These are phyloP conservation scores for Drosophila burlai DNA, from an alignment of 1,140 invertebrate genomes.

Conservation along the genomic window DNA sequence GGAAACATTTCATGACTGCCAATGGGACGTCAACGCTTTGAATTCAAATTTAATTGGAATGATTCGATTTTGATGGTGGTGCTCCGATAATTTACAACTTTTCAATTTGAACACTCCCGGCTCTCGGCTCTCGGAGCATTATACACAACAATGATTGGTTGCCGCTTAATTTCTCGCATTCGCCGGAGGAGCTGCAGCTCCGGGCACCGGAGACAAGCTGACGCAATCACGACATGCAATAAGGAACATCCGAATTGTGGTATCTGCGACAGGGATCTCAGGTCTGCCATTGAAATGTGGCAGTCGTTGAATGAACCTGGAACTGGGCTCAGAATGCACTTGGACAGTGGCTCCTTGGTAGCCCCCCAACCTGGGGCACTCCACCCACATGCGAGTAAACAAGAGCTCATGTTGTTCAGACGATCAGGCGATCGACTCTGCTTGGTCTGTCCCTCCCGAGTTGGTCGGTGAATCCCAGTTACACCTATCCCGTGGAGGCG, in stretches of 20 bases:
- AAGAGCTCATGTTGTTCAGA: constrained; percentile 72
- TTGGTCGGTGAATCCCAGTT: constrained; percentile 35
- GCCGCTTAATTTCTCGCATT: constrained; percentile 71
- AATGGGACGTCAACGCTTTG: constrained; percentile 40
- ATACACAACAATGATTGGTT: constrained; percentile 77
- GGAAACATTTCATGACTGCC: background rate
- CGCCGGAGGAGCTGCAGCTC: constrained; percentile 38
- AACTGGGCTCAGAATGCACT: constrained; percentile 11
- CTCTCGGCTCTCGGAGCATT: constrained; percentile 41
- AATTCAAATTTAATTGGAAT: constrained; percentile 84
- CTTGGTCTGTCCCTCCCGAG: constrained; percentile 14
- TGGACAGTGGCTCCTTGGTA: background rate
- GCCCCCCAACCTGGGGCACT: constrained; percentile 39
- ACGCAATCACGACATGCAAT: constrained; percentile 81
- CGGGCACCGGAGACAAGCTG: constrained; percentile 66
- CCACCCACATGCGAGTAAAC: constrained; percentile 68
- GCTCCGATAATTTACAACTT: constrained; percentile 77
- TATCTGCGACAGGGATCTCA: constrained; percentile 70
- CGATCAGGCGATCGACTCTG: constrained; percentile 58
- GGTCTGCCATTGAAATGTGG: constrained; percentile 58
- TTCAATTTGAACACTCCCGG: constrained; percentile 74
- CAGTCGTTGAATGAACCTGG: constrained; percentile 45
- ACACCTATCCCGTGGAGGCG: constrained; percentile 40
- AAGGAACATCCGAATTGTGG: constrained; percentile 76
- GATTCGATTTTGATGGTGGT: constrained; percentile 76